Evolutionary conservation across 2,888 invertebrate genomes (phyloP).

Genomic region (Exocentrus adspersus): DNA sequence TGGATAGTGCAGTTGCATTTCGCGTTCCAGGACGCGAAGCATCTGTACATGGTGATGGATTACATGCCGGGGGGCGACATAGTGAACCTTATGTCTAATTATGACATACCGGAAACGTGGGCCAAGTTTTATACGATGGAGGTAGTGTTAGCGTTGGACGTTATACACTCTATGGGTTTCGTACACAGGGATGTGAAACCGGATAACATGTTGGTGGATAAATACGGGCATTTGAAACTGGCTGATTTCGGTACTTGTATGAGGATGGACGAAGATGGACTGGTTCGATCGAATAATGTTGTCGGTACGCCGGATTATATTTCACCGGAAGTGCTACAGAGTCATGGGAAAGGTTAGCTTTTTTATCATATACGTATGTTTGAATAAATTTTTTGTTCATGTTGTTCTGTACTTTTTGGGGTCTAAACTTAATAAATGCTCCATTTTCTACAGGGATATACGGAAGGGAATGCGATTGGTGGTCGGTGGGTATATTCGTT

Average conservation of each 20-base stretch:
- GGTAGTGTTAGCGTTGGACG: conserved; percentile 88
- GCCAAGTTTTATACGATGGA: conserved; percentile 60
- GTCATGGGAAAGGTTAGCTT: conserved; percentile 75
- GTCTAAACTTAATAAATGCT: too few relatives aligned
- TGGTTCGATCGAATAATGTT: conserved; percentile 96
- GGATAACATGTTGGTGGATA: conserved; percentile 97
- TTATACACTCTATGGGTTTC: conserved; percentile 98
- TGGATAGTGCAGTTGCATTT: conserved; percentile 99
- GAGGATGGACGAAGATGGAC: conserved; percentile 96
- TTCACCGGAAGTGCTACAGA: conserved; percentile 97
- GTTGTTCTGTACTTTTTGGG: too few relatives aligned
- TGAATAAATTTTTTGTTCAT: neutral
- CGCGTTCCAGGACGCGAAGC: conserved; percentile 80
- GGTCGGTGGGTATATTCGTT: conserved; percentile 98
- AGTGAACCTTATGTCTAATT: conserved; percentile 97
- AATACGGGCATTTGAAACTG: conserved; percentile 93
- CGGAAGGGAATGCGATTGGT: conserved; percentile 98
- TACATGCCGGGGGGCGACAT: conserved; percentile 99
- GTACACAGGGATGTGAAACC: conserved; percentile 97
- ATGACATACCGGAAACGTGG: conserved; percentile 95
- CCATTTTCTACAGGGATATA: conserved; percentile 70
- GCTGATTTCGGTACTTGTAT: conserved; percentile 99
- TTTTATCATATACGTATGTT: conserved; percentile 1
- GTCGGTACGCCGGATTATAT: conserved; percentile 99
- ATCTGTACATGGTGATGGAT: conserved; percentile 99